Percentiles rank a stretch among this genome's conserved stretches.
Evolutionary conservation across 1,140 invertebrate genomes (phyloP).

Genomic region (Triops cancriformis): DNA sequence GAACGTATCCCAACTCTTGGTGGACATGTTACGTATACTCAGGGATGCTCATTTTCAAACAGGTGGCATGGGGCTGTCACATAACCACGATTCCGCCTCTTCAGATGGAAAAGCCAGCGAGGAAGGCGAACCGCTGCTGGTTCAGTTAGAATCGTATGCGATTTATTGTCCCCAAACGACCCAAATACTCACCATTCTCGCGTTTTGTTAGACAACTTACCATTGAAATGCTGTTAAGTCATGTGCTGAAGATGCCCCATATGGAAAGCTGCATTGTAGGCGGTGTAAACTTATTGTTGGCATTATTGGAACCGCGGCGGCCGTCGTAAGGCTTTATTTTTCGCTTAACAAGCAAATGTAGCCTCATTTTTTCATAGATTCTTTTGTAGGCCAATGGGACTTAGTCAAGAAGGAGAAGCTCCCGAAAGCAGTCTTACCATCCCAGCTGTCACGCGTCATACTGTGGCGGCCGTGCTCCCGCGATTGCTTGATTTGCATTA

Average conservation of each 20-base stretch:
- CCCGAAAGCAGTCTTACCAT: conserved; percentile 38
- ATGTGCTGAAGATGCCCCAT: conserved; percentile 57
- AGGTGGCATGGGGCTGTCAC: background rate
- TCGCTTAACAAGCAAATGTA: background rate
- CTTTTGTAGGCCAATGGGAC: background rate
- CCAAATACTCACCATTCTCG: background rate
- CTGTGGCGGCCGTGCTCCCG: conserved; percentile 53
- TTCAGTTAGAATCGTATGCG: conserved; percentile 62
- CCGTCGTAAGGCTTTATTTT: conserved; percentile 38
- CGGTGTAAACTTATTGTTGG: conserved; percentile 67
- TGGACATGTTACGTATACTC: conserved; percentile 64
- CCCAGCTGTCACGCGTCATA: conserved; percentile 44
- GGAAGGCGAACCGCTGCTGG: conserved; percentile 52
- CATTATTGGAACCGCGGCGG: conserved; percentile 51
- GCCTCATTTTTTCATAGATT: background rate
- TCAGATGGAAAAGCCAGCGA: background rate
- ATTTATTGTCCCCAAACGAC: background rate
- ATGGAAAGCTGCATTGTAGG: conserved; percentile 65
- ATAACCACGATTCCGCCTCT: background rate
- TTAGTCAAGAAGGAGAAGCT: conserved; percentile 31
- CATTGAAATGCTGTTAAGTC: conserved; percentile 55
- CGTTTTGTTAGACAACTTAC: conserved; percentile 48
- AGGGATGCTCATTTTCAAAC: conserved; percentile 46
- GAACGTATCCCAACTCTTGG: conserved; percentile 71
- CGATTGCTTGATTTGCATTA: conserved; percentile 61